These are phyloP conservation scores for Sialia sialis DNA, from an alignment of 2,113 vertebrate genomes.

Conservation along the genomic window DNA sequence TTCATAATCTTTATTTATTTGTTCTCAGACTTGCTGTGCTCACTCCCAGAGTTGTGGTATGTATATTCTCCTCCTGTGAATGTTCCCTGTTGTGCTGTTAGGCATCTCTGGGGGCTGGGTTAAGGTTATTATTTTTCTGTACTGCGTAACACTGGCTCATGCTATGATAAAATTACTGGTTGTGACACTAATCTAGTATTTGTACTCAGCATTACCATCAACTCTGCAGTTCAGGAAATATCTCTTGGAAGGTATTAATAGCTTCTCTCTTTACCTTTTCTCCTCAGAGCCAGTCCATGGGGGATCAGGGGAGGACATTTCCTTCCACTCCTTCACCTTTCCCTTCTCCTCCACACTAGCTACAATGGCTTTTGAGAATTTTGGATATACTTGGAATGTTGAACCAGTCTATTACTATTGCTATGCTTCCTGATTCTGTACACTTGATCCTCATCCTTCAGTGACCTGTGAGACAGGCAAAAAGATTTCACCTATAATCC, in stretches of 20 bases:
- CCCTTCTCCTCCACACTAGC: no score
- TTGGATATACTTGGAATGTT: no score
- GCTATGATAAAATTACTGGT: not conserved
- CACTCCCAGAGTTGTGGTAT: not conserved
- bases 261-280: not conserved
- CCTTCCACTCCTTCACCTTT: no score
- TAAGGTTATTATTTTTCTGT: not conserved
- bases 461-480: no score
- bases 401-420: no score
- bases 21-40: not conserved
- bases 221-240: not conserved
- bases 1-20: not conserved
- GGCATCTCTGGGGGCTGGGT: not conserved
- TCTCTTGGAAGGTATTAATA: not conserved
- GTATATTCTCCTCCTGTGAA: not conserved
- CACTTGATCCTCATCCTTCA: no score
- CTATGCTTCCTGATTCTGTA: no score
- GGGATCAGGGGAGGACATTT: no score
- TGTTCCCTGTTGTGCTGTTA: not conserved
- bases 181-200: not conserved
- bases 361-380: no score
- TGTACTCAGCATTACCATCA: not conserved
- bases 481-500: no score
- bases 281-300: not conserved
- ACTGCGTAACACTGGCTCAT: not conserved